These are phyloP conservation scores for Melopsittacus undulatus DNA, from an alignment of 2,797 vertebrate species.

Conservation along the genomic window DNA sequence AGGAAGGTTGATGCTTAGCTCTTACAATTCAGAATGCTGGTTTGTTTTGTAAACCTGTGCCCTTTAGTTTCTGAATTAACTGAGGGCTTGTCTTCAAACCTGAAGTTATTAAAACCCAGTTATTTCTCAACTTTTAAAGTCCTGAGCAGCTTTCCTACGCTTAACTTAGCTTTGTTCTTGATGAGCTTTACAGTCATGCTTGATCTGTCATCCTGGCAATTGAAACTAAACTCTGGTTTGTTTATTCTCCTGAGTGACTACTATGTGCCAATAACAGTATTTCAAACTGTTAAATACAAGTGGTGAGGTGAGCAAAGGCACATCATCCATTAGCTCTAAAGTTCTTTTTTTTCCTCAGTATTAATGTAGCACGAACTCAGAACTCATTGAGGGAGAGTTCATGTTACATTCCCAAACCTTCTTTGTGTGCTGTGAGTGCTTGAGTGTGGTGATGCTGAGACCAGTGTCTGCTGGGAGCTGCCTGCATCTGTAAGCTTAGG, in stretches of 20 bases:
- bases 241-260: neutral
- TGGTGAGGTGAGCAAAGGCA: neutral
- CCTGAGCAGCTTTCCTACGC: neutral
- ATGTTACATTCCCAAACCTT: neutral
- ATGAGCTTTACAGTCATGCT: neutral
- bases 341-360: neutral
- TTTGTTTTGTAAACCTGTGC: neutral
- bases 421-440: neutral
- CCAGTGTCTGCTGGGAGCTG: neutral
- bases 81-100: neutral
- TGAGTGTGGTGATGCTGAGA: accelerated
- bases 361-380: neutral
- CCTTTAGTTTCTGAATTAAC: neutral
- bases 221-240: neutral
- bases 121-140: slow-evolving; percentile 4
- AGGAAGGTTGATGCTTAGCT: neutral
- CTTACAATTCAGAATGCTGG: neutral
- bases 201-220: neutral
- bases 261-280: slow-evolving; percentile 27
- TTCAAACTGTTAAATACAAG: neutral
- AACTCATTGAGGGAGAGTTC: neutral
- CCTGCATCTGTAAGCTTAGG: neutral
- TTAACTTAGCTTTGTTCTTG: slow-evolving; percentile 11
- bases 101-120: neutral
- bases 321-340: neutral